Conservation (phyloP, 2,888 invertebrate species). For the Drosophila mimetica region DNA sequence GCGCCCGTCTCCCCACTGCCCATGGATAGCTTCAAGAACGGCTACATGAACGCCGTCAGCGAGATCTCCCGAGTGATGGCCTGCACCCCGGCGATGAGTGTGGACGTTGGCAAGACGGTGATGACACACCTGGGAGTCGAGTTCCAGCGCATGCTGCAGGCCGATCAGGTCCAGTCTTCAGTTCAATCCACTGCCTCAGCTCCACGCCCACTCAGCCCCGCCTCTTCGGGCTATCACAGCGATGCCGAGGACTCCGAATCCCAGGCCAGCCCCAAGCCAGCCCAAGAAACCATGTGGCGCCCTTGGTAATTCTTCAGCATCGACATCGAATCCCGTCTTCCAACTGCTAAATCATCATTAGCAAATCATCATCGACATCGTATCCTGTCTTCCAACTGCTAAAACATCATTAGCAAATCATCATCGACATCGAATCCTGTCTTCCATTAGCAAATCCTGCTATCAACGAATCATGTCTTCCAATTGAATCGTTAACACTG, state of each 20-base stretch:
- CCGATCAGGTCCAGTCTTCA: conserved; percentile 50
- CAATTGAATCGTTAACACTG: conserved; percentile 48
- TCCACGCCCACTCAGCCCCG: conserved; percentile 78
- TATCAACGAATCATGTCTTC: conserved; percentile 47
- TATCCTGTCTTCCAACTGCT: conserved; percentile 33
- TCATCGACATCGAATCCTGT: conserved; percentile 49
- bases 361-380: conserved; percentile 39
- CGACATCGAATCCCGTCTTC: conserved; percentile 49
- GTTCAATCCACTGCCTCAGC: conserved; percentile 6
- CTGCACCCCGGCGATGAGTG: conserved; percentile 93
- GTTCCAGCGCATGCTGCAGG: conserved; percentile 86
- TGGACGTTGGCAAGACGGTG: conserved; percentile 92
- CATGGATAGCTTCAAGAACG: conserved; percentile 92
- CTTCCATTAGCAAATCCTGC: conserved; percentile 17
- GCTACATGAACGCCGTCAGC: conserved; percentile 94
- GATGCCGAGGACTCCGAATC: conserved; percentile 70
- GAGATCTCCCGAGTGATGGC: conserved; percentile 94
- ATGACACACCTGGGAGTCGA: conserved; percentile 95
- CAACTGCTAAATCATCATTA: conserved; percentile 4
- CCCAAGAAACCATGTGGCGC: conserved; percentile 65
- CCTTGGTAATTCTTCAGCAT: conserved; percentile 66
- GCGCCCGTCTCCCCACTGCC: conserved; percentile 85
- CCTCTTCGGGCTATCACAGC: conserved; percentile 83
- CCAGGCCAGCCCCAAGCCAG: conserved; percentile 45
- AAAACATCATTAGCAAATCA: conserved; percentile 8